Evolutionary conservation across 2,113 vertebrate species (phyloP).

Genomic region (Carassius carassius): DNA sequence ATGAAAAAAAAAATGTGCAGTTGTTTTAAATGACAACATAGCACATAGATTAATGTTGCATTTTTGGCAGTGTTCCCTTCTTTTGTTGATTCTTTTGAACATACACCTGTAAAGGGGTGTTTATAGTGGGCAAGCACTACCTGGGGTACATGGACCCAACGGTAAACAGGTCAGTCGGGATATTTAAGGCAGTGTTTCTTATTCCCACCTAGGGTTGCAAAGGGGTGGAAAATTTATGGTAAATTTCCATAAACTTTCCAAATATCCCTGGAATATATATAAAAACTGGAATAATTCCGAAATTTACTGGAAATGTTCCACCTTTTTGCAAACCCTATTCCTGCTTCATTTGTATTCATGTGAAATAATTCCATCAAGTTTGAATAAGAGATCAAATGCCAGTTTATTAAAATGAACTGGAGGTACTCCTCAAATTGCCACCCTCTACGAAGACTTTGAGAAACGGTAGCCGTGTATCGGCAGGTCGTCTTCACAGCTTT

Average conservation of each 20-base stretch:
- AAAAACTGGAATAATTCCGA: too few species aligned
- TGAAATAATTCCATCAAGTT: constrained; percentile 18
- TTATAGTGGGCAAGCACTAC: background rate
- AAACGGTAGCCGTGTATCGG: background rate
- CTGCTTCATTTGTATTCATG: constrained; percentile 11
- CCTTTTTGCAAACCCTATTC: background rate
- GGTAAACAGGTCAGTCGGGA: background rate
- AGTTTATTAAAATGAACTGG: constrained; percentile 9
- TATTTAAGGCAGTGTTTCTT: background rate
- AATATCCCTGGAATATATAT: too few species aligned
- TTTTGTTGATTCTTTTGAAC: too few species aligned
- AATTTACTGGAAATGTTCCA: too few species aligned
- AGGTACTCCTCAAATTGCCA: background rate
- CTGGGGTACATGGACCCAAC: background rate
- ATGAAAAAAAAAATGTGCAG: background rate
- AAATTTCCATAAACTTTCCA: too few species aligned
- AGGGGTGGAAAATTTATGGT: too few species aligned
- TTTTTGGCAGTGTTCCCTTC: too few species aligned
- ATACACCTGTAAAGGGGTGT: background rate
- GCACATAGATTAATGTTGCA: background rate
- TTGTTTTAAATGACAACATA: background rate
- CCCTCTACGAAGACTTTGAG: background rate
- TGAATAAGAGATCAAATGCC: constrained; percentile 11
- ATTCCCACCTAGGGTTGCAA: background rate
- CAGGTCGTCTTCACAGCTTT: background rate